Evolutionary conservation across 2,888 invertebrate species (phyloP).

Genomic region (Copidosoma aretas): DNA sequence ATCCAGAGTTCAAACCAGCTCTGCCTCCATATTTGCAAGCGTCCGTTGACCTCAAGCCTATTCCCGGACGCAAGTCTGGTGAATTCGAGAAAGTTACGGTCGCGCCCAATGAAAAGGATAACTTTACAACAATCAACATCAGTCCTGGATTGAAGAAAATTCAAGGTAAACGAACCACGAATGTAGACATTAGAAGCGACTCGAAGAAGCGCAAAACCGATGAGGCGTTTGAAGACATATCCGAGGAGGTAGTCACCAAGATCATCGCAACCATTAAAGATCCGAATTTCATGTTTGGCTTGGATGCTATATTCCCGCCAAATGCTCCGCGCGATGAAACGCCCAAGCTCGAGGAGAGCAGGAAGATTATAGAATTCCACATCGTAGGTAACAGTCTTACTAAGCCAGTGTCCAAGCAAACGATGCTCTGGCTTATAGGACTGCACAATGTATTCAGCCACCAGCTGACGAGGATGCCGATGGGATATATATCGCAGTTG

Average conservation of each 20-base stretch:
- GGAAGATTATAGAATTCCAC: constrained; percentile 90
- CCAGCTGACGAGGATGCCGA: constrained; percentile 96
- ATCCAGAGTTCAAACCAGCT: constrained; percentile 83
- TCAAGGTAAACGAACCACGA: constrained; percentile 52
- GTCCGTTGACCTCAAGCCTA: constrained; percentile 68
- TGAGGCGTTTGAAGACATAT: constrained; percentile 74
- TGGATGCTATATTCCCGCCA: constrained; percentile 82
- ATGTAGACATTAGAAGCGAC: constrained; percentile 52
- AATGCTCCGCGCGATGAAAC: constrained; percentile 89
- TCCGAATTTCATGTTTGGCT: constrained; percentile 83
- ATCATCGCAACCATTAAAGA: constrained; percentile 84
- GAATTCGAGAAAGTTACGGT: constrained; percentile 74
- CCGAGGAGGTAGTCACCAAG: constrained; percentile 79
- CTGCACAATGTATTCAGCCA: constrained; percentile 94
- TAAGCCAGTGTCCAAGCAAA: constrained; percentile 84
- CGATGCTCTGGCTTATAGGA: constrained; percentile 91
- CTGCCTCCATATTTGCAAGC: constrained; percentile 73
- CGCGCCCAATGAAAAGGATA: constrained; percentile 71
- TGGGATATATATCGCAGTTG: constrained; percentile 93
- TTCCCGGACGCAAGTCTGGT: constrained; percentile 58
- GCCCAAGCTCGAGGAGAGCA: constrained; percentile 87
- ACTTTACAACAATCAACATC: constrained; percentile 73
- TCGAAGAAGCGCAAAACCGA: constrained; percentile 59
- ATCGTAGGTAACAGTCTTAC: constrained; percentile 93
- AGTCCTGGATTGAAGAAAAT: constrained; percentile 66